Percentiles rank a stretch among this genome's conserved stretches.
phyloP scores from a whole-genome alignment of 1,140 invertebrate genomes.

The Nomia melanderi region DNA sequence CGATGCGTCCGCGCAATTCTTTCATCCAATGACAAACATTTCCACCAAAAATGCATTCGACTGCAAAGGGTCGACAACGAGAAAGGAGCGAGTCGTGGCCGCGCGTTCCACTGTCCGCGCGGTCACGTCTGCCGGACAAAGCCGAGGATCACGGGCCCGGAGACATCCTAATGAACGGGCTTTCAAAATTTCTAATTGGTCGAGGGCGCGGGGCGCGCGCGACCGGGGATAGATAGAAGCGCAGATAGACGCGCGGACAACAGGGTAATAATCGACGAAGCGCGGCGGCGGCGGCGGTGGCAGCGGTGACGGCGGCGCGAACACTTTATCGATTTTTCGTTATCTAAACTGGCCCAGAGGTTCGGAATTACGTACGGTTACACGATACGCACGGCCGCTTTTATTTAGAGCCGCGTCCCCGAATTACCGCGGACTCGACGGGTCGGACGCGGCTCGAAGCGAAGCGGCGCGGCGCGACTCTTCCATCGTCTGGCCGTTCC shows the following conservation, averaged over 20 bases:
- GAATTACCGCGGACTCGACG: constrained; percentile 36
- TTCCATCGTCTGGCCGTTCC: background rate
- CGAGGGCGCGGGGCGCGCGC: background rate
- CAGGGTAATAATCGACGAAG: constrained; percentile 29
- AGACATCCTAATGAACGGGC: background rate
- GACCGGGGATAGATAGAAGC: background rate
- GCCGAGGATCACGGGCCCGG: background rate
- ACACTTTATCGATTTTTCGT: constrained; percentile 46
- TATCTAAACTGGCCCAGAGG: constrained; percentile 14
- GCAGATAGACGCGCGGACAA: constrained; percentile 8
- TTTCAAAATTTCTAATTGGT: constrained; percentile 28
- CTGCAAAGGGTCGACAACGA: too few species aligned
- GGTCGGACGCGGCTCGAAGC: too few species aligned
- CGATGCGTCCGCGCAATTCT: too few species aligned
- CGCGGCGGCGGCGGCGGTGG: background rate
- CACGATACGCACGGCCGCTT: constrained; percentile 12
- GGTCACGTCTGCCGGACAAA: background rate
- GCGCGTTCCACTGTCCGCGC: background rate
- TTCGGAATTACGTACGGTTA: constrained; percentile 9
- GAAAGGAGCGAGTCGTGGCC: too few species aligned
- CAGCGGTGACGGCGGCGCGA: background rate
- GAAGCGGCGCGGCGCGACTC: background rate
- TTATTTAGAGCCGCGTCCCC: constrained; percentile 42
- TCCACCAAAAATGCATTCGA: too few species aligned
- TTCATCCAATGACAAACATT: too few species aligned